These are phyloP conservation scores for Microtus richardsoni DNA, from an alignment of 2,113 vertebrate genomes.

Conservation along the genomic window DNA sequence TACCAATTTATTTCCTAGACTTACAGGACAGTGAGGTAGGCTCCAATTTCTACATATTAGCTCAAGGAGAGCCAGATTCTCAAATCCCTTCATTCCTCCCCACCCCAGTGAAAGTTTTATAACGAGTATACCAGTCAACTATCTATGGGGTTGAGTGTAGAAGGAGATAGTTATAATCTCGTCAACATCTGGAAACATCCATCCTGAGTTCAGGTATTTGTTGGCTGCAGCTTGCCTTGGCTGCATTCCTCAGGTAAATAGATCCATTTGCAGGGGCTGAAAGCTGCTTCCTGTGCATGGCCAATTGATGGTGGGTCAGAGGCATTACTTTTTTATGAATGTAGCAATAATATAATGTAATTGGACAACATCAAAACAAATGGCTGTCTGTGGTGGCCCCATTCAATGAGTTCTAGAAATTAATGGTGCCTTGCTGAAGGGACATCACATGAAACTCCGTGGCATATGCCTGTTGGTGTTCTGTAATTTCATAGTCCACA, in stretches of 20 bases:
- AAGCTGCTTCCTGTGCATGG: not conserved
- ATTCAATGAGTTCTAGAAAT: constrained; percentile 48
- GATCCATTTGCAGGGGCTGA: not conserved
- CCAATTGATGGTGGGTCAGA: not conserved
- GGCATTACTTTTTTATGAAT: constrained; percentile 54
- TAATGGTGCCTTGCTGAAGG: constrained; percentile 64
- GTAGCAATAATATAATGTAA: constrained; percentile 39
- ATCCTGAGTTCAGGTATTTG: not conserved
- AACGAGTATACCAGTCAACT: not conserved
- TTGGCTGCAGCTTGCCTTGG: not conserved
- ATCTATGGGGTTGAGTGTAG: not conserved
- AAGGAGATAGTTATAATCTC: not conserved
- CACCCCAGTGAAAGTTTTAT: not conserved
- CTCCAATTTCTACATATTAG: not conserved
- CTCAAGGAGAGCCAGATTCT: not conserved
- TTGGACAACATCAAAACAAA: constrained; percentile 64
- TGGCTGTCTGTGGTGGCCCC: constrained; percentile 24
- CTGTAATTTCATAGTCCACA: constrained; percentile 76
- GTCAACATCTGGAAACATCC: not conserved
- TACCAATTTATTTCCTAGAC: not conserved
- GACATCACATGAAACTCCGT: not conserved
- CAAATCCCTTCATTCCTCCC: not conserved
- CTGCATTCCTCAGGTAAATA: not conserved
- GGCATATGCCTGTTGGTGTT: constrained; percentile 64
- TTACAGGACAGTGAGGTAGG: not conserved